phyloP scores from a whole-genome alignment of 2,797 vertebrate genomes.

The Enteromius radiatus region DNA sequence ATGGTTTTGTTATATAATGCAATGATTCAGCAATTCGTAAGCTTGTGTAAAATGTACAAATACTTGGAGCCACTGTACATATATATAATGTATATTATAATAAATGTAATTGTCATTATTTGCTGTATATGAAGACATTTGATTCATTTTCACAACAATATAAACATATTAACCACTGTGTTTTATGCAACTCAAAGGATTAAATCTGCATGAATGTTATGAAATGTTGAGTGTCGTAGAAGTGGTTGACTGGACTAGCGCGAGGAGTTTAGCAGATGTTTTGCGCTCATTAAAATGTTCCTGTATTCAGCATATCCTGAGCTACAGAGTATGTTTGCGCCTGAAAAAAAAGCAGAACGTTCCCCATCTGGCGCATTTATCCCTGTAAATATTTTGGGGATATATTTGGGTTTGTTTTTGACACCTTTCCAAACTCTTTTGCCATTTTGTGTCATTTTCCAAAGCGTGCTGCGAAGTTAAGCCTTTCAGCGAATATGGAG shows the following conservation, averaged over 20 bases:
- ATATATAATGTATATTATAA: too few relatives aligned
- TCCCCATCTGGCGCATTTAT: slow-evolving; percentile 70
- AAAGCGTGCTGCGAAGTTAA: slow-evolving; percentile 59
- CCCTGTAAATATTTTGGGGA: slow-evolving; percentile 49
- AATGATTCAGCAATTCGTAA: not conserved
- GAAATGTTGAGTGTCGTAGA: slow-evolving; percentile 11
- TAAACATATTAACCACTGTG: not conserved
- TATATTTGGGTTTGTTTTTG: slow-evolving; percentile 57
- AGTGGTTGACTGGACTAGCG: slow-evolving; percentile 21
- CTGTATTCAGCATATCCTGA: slow-evolving; percentile 45
- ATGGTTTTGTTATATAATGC: not conserved
- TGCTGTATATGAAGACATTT: not conserved
- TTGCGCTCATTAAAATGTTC: slow-evolving; percentile 43
- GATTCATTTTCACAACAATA: not conserved
- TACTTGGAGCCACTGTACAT: not conserved
- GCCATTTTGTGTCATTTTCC: slow-evolving; percentile 58
- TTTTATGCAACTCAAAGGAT: not conserved
- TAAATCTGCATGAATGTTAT: not conserved
- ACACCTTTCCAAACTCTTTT: slow-evolving; percentile 62
- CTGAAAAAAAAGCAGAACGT: slow-evolving; percentile 58
- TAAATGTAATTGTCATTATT: not conserved
- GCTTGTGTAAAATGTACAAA: not conserved
- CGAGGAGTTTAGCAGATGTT: slow-evolving; percentile 44
- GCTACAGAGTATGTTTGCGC: slow-evolving; percentile 27
- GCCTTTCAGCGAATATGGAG: slow-evolving; percentile 47